Percentiles rank a stretch among this genome's conserved stretches.
Evolutionary conservation across 1,140 invertebrate genomes (phyloP).

Genomic region (Coenobita brevimanus): DNA sequence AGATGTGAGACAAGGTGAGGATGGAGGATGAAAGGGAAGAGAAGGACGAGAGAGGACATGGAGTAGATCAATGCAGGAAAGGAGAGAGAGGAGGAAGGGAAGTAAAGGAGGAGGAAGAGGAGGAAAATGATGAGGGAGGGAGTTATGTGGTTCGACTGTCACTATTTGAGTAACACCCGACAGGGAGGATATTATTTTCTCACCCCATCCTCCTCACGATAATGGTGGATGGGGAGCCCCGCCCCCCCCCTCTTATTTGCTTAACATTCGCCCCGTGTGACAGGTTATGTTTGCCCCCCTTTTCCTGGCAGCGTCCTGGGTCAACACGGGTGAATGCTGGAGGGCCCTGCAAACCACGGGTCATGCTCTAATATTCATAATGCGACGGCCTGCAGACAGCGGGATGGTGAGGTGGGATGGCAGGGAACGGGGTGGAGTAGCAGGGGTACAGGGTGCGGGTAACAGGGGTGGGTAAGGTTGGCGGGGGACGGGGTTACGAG

Average conservation of each 20-base stretch:
- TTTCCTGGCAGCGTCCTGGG: constrained; percentile 9
- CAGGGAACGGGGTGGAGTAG: not conserved
- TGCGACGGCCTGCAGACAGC: not conserved
- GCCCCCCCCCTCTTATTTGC: too few relatives aligned
- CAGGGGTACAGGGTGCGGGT: not conserved
- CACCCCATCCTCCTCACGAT: too few relatives aligned
- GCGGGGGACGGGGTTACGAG: not conserved
- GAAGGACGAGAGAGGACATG: too few relatives aligned
- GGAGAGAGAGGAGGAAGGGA: not conserved
- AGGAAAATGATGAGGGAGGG: not conserved
- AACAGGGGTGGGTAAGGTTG: not conserved
- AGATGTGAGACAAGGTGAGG: not conserved
- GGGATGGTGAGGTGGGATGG: not conserved
- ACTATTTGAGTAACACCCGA: too few relatives aligned
- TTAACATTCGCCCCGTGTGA: not conserved
- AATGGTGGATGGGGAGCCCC: too few relatives aligned
- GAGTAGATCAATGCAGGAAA: too few relatives aligned
- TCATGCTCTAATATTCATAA: too few relatives aligned
- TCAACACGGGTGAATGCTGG: not conserved
- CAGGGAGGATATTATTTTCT: too few relatives aligned
- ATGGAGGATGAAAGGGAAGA: not conserved
- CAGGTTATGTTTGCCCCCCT: constrained; percentile 10
- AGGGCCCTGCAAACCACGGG: too few relatives aligned
- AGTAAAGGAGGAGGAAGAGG: not conserved
- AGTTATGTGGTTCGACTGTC: too few relatives aligned